These are phyloP conservation scores for Jordanella pulchra DNA, from an alignment of 2,797 vertebrate genomes.

Conservation along the genomic window DNA sequence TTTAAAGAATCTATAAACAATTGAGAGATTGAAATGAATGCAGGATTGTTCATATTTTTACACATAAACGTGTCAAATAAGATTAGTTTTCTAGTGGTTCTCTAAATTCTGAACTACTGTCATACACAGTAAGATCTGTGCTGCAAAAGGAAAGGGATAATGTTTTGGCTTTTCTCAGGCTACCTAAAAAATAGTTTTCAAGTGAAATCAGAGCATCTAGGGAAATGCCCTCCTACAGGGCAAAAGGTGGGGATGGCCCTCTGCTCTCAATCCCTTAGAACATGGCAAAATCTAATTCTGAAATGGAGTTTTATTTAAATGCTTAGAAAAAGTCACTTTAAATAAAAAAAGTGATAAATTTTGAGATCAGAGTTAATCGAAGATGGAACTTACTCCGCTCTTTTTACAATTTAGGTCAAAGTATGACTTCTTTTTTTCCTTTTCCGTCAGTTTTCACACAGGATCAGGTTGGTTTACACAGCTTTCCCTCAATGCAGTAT, in stretches of 20 bases:
- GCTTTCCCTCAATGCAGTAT: not conserved
- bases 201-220: not conserved
- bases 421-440: not conserved
- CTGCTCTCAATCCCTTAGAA: not conserved
- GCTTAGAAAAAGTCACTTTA: not conserved
- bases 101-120: not conserved
- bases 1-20: not conserved
- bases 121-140: too few species aligned
- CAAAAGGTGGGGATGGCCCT: too few species aligned
- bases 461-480: not conserved
- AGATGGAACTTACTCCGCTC: not conserved
- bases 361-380: not conserved
- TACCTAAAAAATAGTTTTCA: not conserved
- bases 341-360: too few species aligned
- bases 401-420: not conserved
- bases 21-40: not conserved
- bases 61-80: not conserved
- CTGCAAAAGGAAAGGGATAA: not conserved
- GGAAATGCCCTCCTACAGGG: not conserved
- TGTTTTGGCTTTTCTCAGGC: not conserved
- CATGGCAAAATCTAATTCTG: too few species aligned
- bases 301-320: not conserved
- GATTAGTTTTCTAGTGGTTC: not conserved
- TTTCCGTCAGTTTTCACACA: not conserved
- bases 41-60: not conserved